These are phyloP conservation scores for Phrynosoma platyrhinos DNA, from an alignment of 2,113 vertebrate genomes.

Conservation along the genomic window DNA sequence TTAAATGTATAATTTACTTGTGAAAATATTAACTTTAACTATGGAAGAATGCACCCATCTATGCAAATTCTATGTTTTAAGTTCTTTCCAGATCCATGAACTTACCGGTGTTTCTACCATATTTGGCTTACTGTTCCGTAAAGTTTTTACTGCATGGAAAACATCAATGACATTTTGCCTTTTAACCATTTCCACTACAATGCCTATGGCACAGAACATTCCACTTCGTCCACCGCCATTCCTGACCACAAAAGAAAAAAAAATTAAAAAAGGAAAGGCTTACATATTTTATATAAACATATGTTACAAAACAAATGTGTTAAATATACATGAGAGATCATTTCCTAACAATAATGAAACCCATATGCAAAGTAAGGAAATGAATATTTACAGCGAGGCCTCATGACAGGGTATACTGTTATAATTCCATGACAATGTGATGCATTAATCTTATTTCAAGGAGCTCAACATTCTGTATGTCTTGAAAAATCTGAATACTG, in stretches of 20 bases:
- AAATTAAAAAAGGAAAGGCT: no score
- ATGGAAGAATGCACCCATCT: not conserved
- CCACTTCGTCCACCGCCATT: constrained; percentile 96
- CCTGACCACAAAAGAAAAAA: constrained; percentile 68
- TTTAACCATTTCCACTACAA: constrained; percentile 98
- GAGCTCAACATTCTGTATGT: not conserved
- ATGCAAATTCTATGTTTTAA: not conserved
- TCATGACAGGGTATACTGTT: no score
- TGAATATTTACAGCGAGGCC: no score
- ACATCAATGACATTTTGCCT: constrained; percentile 97
- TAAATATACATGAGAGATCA: not conserved
- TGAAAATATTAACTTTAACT: not conserved
- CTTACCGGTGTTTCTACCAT: constrained; percentile 98
- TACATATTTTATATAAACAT: not conserved
- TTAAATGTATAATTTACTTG: not conserved
- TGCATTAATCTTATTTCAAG: not conserved
- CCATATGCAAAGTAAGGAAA: not conserved
- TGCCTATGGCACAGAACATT: constrained; percentile 96
- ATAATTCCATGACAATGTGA: not conserved
- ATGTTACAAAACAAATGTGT: not conserved
- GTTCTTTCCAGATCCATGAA: accelerated
- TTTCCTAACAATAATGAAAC: not conserved
- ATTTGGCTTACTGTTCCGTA: constrained; percentile 98
- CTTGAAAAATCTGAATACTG: not conserved
- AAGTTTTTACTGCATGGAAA: constrained; percentile 96